Conservation (phyloP, 2,113 vertebrate genomes). For the Notothenia rossii region DNA sequence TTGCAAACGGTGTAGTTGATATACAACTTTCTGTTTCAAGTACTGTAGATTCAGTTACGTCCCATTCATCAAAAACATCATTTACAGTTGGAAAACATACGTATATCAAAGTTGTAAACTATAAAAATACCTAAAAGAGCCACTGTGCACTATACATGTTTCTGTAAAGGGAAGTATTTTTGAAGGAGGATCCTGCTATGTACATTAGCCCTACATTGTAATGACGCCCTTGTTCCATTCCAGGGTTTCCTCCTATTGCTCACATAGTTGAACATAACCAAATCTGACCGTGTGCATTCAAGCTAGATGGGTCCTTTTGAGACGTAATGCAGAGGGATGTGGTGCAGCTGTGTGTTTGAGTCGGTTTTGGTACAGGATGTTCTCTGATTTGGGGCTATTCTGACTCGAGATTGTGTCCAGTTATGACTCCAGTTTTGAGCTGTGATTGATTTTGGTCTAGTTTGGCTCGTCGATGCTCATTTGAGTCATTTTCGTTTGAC, state of each 20-base stretch:
- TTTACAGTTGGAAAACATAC: neutral
- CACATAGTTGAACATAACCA: slow-evolving; percentile 12
- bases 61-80: neutral
- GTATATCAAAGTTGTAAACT: neutral
- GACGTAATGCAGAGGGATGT: slow-evolving; percentile 21
- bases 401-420: neutral
- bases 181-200: neutral
- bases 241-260: slow-evolving; percentile 4
- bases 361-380: neutral
- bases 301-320: slow-evolving; percentile 18
- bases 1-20: slow-evolving; percentile 28
- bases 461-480: neutral
- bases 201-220: neutral
- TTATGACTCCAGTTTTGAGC: neutral
- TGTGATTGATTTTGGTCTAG: neutral
- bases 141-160: neutral
- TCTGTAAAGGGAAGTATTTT: neutral
- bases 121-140: neutral
- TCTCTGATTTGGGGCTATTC: neutral
- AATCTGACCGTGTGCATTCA: slow-evolving; percentile 1
- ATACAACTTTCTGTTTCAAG: slow-evolving; percentile 5
- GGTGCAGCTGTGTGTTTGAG: slow-evolving; percentile 25
- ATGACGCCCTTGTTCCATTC: neutral
- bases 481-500: slow-evolving; percentile 1
- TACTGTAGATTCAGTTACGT: slow-evolving; percentile 7